Conservation (phyloP, 2,113 vertebrate species). For the Ophiodon elongatus region DNA sequence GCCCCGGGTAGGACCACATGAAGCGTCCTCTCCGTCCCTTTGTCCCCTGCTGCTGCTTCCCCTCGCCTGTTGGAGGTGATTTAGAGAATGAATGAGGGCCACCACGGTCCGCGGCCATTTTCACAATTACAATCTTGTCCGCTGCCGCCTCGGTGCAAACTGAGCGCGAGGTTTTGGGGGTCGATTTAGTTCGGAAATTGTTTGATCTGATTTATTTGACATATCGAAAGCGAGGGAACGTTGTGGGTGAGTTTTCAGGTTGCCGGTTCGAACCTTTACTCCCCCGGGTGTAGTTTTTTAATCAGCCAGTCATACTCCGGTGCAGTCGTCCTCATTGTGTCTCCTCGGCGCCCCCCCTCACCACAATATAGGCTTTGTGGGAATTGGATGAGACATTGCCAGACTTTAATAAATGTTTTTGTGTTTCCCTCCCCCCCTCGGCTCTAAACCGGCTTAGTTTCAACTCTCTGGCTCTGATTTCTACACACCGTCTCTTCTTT, state of each 20-base stretch:
- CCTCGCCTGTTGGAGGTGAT: neutral
- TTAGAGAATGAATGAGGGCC: conserved; percentile 3
- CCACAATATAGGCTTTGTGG: conserved; percentile 26
- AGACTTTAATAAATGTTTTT: conserved; percentile 51
- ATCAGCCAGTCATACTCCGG: conserved; percentile 20
- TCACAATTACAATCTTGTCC: neutral
- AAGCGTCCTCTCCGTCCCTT: neutral
- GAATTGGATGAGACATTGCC: conserved; percentile 43
- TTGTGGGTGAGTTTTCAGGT: neutral
- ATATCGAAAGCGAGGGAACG: neutral
- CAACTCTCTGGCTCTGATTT: too few species aligned
- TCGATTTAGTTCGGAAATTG: conserved; percentile 1
- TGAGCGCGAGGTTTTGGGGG: neutral
- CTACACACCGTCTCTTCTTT: too few species aligned
- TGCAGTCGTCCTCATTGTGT: conserved; percentile 18
- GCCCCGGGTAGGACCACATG: neutral
- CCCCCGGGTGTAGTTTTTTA: conserved; percentile 24
- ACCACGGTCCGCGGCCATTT: neutral
- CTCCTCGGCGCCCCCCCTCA: neutral
- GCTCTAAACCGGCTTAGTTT: conserved; percentile 28
- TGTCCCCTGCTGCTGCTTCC: neutral
- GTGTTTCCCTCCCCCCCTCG: conserved; percentile 17
- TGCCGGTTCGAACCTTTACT: neutral
- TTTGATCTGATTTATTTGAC: conserved; percentile 25
- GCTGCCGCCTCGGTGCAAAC: neutral